A percentile compares a stretch with the other conserved stretches of the same genome.
Conservation (phyloP, 1,140 invertebrate genomes). For the Meloidogyne chitwoodi region DNA sequence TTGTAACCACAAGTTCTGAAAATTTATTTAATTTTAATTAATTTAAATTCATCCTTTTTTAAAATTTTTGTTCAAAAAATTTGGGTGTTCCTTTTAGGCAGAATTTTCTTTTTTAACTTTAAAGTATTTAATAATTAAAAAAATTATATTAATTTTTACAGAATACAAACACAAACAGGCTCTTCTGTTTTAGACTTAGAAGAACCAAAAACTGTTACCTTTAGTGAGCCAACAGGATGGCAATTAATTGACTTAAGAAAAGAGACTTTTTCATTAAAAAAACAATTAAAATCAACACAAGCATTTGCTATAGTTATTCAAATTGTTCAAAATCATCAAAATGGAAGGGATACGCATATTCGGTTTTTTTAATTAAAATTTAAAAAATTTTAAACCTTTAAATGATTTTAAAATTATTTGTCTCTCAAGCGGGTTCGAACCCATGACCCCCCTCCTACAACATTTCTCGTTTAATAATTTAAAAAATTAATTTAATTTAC, state of each 20-base stretch:
- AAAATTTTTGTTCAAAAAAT: no score
- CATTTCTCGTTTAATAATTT: neutral
- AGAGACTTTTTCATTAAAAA: neutral
- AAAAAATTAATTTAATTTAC: no score
- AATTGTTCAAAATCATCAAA: slow-evolving; percentile 85
- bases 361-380: slow-evolving; percentile 61
- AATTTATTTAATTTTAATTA: no score
- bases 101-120: no score
- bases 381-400: no score
- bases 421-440: neutral
- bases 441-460: no score
- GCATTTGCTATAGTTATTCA: slow-evolving; percentile 58
- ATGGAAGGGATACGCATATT: slow-evolving; percentile 91
- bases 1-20: no score
- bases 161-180: slow-evolving; percentile 41
- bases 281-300: neutral
- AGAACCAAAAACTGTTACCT: slow-evolving; percentile 89
- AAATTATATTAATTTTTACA: slow-evolving; percentile 6
- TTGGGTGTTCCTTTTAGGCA: no score
- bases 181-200: slow-evolving; percentile 69
- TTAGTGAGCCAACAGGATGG: slow-evolving; percentile 92
- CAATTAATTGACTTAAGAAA: slow-evolving; percentile 67
- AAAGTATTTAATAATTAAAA: no score
- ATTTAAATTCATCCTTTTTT: no score
- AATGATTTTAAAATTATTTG: neutral